Conservation (phyloP, 2,888 invertebrate genomes). For the Tetragonula carbonaria region DNA sequence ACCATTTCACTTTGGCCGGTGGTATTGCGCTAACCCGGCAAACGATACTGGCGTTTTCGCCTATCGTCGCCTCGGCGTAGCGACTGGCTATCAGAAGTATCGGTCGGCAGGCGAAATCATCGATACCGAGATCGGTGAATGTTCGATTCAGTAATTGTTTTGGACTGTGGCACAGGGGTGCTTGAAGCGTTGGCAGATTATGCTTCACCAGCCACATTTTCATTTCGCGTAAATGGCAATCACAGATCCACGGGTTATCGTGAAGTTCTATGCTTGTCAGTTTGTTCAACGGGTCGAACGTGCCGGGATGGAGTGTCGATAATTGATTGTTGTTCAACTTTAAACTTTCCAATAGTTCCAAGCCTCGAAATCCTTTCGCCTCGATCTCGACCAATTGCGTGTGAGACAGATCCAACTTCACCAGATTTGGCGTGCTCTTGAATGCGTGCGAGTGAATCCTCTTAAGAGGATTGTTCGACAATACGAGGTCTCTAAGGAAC, state of each 20-base stretch:
- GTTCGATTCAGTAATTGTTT: conserved; percentile 89
- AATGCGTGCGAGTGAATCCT: conserved; percentile 92
- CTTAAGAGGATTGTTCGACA: conserved; percentile 93
- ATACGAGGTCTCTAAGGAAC: conserved; percentile 91
- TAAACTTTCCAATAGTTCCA: conserved; percentile 90
- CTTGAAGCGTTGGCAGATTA: conserved; percentile 91
- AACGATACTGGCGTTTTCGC: conserved; percentile 93
- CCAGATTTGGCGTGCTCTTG: conserved; percentile 89
- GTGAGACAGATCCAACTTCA: conserved; percentile 93
- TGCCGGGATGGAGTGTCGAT: conserved; percentile 89
- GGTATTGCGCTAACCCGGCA: conserved; percentile 94
- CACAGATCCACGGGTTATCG: conserved; percentile 95
- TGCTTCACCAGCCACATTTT: conserved; percentile 92
- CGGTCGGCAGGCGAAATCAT: conserved; percentile 94
- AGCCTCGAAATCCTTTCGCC: conserved; percentile 90
- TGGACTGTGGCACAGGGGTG: conserved; percentile 91
- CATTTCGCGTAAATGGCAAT: conserved; percentile 92
- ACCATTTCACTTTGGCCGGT: conserved; percentile 93
- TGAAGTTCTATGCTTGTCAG: conserved; percentile 93
- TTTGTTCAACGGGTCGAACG: conserved; percentile 90
- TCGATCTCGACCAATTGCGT: conserved; percentile 92
- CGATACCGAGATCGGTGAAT: conserved; percentile 91
- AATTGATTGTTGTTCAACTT: conserved; percentile 93
- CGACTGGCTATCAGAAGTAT: conserved; percentile 91
- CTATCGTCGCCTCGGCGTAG: conserved; percentile 91